Evolutionary conservation across 2,888 invertebrate genomes (phyloP), one percentile per base, ranked within the genome.

Genomic region (Meghimatium bilineatum): DNA sequence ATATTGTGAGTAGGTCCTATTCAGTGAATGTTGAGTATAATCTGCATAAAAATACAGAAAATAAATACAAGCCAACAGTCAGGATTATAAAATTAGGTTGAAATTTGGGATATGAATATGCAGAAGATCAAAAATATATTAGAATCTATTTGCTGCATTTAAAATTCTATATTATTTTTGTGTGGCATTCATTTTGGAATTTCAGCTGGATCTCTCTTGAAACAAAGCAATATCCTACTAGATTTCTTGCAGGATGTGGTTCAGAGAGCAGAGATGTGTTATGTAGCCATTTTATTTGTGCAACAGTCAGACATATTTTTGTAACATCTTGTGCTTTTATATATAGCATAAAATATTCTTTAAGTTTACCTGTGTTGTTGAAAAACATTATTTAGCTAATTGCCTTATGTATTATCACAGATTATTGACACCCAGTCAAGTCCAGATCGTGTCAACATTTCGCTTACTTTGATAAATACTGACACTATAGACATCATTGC

Each of bases 381-480:
- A 5, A 17, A 56, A 17, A 56, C 23, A 17, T 36, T 36, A 36
- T 36, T 20, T 17, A 69, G 36, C 23, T 69, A 36, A 36, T 36
- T 69, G 20, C 36, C 17, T 69, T 3, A 23, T 36, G 8, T 23
- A 71, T 74, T 74, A 23, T 49, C n/a, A 80, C 76, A 84, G 84
- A 26, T 80, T 29, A n/a, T 75, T 76, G 80, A 84, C 60, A 80
- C 75, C 0, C 56, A 34, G 14, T 23, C 80, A 32, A 80, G 76
- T 66, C 80, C 84, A 52, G 84, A 80, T 32, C n/a, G 34, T 38
- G 56, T 84, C 34, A 84, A 84, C 34, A 84, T 84, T 34, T 36
- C 80, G 20, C 34, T 84, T 36, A 84, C 49, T 8, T 80, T 84
- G 3, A 80, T 0, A 67, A 72, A 80, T 75, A 8, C 38, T 26